Conservation (phyloP, 2,113 vertebrate genomes). For the Ptyas mucosa region DNA sequence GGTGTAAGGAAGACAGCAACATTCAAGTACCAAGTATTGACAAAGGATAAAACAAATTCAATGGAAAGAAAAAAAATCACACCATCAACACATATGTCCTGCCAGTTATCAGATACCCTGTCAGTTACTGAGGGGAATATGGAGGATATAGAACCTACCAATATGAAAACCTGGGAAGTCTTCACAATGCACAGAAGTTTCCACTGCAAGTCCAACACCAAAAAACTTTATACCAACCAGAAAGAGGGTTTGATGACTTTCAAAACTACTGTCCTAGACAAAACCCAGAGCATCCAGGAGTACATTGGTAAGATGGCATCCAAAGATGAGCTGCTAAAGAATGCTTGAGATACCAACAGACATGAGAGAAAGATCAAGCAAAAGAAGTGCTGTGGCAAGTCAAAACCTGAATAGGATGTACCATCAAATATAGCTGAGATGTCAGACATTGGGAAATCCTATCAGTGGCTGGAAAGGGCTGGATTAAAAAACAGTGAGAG, state of each 20-base stretch:
- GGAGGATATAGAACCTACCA: background rate
- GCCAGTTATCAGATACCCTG: background rate
- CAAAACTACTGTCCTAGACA: background rate
- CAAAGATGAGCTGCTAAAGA: background rate
- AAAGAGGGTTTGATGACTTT: background rate
- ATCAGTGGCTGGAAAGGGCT: background rate
- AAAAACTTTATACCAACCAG: background rate
- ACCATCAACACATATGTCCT: background rate
- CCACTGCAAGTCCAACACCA: background rate
- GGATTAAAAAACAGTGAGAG: background rate
- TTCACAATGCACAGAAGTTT: background rate
- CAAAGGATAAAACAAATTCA: background rate
- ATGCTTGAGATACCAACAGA: background rate
- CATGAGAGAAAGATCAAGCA: background rate
- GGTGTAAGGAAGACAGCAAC: background rate
- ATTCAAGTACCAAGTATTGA: background rate
- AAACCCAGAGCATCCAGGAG: background rate
- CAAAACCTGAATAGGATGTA: background rate
- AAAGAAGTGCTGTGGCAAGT: background rate
- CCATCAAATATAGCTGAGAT: background rate
- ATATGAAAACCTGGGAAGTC: background rate
- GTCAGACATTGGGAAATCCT: background rate
- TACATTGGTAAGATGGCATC: background rate
- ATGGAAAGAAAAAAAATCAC: background rate
- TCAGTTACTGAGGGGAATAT: background rate